Base-by-base conservation (phyloP, 2,797 vertebrate species). In the Coregonus ussuriensis region DNA sequence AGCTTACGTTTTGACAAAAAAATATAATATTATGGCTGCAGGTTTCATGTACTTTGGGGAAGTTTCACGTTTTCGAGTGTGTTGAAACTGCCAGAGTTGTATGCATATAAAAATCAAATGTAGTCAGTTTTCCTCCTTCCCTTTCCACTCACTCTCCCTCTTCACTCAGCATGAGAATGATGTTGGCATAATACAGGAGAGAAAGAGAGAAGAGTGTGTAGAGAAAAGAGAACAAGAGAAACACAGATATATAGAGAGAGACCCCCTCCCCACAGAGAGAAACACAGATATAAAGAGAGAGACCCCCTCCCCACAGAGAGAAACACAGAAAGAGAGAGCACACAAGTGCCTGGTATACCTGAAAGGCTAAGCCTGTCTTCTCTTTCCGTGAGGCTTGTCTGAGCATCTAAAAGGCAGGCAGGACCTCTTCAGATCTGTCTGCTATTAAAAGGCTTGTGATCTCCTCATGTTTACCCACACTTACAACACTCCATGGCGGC, bases 361-460 rank as follows among this genome's bases (percentile, higher is more conserved):
- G 13, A 14, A 31, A 31, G 29, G 63, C 25, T 66, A 4, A 66
- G 11, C 63, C 63, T 31, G 63, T 59, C 56, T 59, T n/a, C 11
- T 14, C 25, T 88, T 87, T 87, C 86, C 89, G 83, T 78, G 86
- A 79, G 85, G 86, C 87, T 89, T 84, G 88, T 89, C 86, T 88
- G 84, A 86, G 83, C 89, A 88, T 91, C 83, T 91, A 84, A 87
- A 90, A 92, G 87, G 88, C 86, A 88, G 82, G 82, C 86, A 89
- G 88, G 90, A 94, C 92, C 90, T 92, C 91, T 93, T 94, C 86
- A 94, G 91, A 94, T 92, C 85, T 90, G 91, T 84, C 91, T 91
- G 90, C 92, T 94, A 93, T 94, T 94, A 93, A 89, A 89, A 87
- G 88, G 81, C 91, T 91, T 94, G 91, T 93, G 91, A 93, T 94